Evolutionary conservation across 1,140 invertebrate genomes (phyloP).

Genomic region (Heliothis subflexa): DNA sequence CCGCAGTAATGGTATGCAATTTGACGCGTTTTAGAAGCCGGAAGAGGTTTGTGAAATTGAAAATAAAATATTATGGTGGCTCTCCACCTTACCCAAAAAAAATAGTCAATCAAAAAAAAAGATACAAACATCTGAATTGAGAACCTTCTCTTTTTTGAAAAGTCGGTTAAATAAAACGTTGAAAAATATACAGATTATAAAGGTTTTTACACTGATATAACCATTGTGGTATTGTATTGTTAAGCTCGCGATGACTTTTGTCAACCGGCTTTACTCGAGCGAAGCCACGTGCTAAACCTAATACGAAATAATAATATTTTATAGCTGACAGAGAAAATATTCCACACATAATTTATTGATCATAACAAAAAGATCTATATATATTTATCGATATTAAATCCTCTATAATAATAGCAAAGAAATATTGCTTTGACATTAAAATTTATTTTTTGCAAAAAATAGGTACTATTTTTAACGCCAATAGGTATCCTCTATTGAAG

Average conservation of each 20-base stretch:
- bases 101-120: too few species aligned
- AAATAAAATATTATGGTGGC: neutral
- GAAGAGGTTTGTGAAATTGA: neutral
- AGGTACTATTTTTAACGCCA: neutral
- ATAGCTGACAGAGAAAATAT: neutral
- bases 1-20: neutral
- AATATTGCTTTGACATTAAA: constrained; percentile 9
- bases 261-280: too few species aligned
- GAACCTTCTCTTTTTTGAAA: too few species aligned
- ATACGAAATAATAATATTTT: too few species aligned
- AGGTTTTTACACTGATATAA: too few species aligned
- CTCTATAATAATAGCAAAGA: neutral
- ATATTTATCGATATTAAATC: neutral
- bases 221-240: too few species aligned
- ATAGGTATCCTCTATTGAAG: neutral
- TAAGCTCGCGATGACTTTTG: too few species aligned
- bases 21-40: neutral
- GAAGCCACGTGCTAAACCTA: too few species aligned
- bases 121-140: too few species aligned
- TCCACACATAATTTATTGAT: constrained; percentile 9
- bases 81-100: too few species aligned
- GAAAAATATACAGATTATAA: too few species aligned
- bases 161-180: too few species aligned
- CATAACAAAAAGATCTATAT: constrained; percentile 22
- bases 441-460: constrained; percentile 3